Conservation (phyloP, 2,888 invertebrate species). For the Meteorus cinctellus region DNA sequence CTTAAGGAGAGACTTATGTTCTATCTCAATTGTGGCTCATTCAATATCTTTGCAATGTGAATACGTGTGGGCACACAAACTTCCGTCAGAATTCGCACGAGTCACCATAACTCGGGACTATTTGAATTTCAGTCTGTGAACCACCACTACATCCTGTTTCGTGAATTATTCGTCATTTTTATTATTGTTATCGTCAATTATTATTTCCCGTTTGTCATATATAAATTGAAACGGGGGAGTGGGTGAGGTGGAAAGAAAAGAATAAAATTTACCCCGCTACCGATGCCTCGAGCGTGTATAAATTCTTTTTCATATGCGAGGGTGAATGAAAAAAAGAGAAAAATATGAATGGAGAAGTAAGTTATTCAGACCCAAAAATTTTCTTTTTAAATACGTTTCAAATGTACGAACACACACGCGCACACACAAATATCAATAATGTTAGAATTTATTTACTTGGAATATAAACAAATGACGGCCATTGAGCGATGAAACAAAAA, state of each 20-base stretch:
- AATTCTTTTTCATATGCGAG: background rate
- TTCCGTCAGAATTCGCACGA: conserved; percentile 35
- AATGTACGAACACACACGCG: background rate
- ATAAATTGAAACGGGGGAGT: background rate
- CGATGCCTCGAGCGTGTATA: background rate
- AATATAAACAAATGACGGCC: background rate
- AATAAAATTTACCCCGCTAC: background rate
- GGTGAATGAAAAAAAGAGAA: background rate
- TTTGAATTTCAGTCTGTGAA: conserved; percentile 14
- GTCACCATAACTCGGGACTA: conserved; percentile 18
- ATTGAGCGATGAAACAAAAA: conserved; percentile 6
- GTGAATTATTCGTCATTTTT: conserved; percentile 11
- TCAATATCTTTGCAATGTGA: conserved; percentile 39
- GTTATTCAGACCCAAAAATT: conserved; percentile 23
- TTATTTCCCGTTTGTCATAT: conserved; percentile 6
- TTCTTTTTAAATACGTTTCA: conserved; percentile 26
- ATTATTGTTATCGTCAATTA: background rate
- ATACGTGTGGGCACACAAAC: conserved; percentile 44
- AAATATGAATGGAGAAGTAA: conserved; percentile 10
- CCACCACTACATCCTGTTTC: conserved; percentile 26
- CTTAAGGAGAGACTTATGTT: conserved; percentile 12
- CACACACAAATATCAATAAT: conserved; percentile 3
- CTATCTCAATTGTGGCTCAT: conserved; percentile 33
- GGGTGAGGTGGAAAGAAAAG: background rate
- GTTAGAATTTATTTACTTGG: conserved; percentile 14